Base-by-base conservation (phyloP, 2,113 vertebrate genomes). In the Nesoenas mayeri region DNA sequence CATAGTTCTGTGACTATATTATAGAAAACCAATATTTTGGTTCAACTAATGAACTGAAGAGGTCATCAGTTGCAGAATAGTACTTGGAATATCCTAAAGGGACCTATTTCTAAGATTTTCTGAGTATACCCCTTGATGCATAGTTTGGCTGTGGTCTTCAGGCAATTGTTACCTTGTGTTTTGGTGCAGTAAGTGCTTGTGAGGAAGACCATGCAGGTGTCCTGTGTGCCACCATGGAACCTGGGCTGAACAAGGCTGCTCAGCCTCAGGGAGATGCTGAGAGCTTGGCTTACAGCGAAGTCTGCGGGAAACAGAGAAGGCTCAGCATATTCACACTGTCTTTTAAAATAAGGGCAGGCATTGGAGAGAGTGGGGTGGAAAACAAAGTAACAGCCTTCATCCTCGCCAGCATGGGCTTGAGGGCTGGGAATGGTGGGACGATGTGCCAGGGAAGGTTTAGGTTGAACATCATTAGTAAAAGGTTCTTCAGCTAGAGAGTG, bases 81-180 rank as follows among this genome's bases (percentile, higher is more conserved):
- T 14, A 40, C 26, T 11, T 61, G 56, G 85, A 85, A 67, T 62
- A 13, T 7, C 56, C 56, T 53, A 22, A 72, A 40, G 15, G 10
- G 25, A 50, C 26, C 11, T 17, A 26, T 79, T 71, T 36, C 34
- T 85, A 29, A 58, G 66, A n/a, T 58, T 16, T 83, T 47, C 34
- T 8, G 25, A 4, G 20, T 26, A 3, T 21, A 40, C 6, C 21
- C 48, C 29, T 72, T 20, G 64, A 12, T 64, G 31, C 44, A 26
- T 19, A 15, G 17, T 6, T 51, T 44, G 53, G 13, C 38, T 3
- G 0, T n/a, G 57, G 13, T 75, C 83, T 79, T 71, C 72, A 58
- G 47, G 42, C 38, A n/a, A 26, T 40, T 1, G 3, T 36, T 57
- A 3, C 1, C 0, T 3, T 1, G 3, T 5, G 40, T 42, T 5